phyloP scores from a whole-genome alignment of 2,888 invertebrate genomes.

The Megalurothrips usitatus region DNA sequence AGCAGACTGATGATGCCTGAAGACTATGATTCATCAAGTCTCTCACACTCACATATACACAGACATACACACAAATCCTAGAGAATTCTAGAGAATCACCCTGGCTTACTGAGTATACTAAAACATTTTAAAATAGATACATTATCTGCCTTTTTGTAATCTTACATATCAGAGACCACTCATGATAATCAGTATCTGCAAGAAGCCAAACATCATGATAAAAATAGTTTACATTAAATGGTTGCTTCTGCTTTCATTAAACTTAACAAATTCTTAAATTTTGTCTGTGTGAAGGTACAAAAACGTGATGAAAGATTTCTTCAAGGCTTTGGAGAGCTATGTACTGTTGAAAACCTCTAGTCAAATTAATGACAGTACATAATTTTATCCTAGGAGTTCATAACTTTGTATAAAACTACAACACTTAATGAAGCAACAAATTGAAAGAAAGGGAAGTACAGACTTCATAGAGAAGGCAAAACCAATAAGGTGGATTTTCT shows the following conservation, averaged over 20 bases:
- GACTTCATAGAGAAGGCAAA: too few species aligned
- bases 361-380: not conserved
- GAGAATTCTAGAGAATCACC: not conserved
- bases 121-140: slow-evolving; percentile 15
- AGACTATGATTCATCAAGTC: not conserved
- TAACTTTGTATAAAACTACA: not conserved
- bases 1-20: too few species aligned
- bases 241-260: too few species aligned
- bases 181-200: not conserved
- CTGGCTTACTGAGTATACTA: not conserved
- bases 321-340: too few species aligned
- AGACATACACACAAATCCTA: not conserved
- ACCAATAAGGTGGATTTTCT: too few species aligned
- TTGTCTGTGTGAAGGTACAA: too few species aligned
- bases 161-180: not conserved
- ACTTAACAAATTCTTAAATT: too few species aligned
- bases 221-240: not conserved
- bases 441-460: not conserved
- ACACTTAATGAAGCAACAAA: not conserved
- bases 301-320: too few species aligned
- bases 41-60: not conserved
- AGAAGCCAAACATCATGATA: not conserved
- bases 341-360: not conserved
- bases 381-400: not conserved
- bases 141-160: not conserved